These are phyloP conservation scores for Anastrepha ludens DNA, from an alignment of 1,140 invertebrate genomes.

Conservation along the genomic window DNA sequence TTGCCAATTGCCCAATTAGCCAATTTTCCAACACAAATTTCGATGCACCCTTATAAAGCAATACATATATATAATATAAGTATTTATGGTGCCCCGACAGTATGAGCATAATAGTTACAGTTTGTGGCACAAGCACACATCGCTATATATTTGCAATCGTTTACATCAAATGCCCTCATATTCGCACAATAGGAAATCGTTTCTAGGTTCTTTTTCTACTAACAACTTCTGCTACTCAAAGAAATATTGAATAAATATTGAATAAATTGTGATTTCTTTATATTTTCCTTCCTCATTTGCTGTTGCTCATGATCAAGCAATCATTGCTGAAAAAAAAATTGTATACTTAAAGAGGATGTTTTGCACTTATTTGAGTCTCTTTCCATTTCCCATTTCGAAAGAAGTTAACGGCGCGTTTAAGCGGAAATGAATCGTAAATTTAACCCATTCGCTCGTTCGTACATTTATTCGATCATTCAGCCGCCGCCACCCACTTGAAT, in stretches of 20 bases:
- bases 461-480: slow-evolving; percentile 11
- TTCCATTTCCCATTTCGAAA: background rate
- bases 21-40: too few species aligned
- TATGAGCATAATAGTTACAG: too few species aligned
- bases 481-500: background rate
- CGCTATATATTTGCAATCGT: too few species aligned
- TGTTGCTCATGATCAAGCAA: background rate
- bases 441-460: background rate
- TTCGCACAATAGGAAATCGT: background rate
- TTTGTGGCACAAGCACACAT: too few species aligned
- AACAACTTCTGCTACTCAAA: background rate
- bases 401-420: slow-evolving; percentile 42
- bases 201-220: background rate
- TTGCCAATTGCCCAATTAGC: too few species aligned
- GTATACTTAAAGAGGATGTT: background rate
- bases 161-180: background rate
- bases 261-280: slow-evolving; percentile 2
- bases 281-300: background rate
- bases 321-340: slow-evolving; percentile 38
- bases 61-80: too few species aligned
- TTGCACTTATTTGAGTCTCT: slow-evolving; percentile 23
- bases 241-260: slow-evolving; percentile 23
- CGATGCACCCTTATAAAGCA: too few species aligned
- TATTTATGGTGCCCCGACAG: too few species aligned
- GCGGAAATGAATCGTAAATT: slow-evolving; percentile 37